Evolutionary conservation across 2,113 vertebrate genomes (phyloP), one percentile per base, ranked within the genome.

Genomic region (Lamprologus ornatipinnis): DNA sequence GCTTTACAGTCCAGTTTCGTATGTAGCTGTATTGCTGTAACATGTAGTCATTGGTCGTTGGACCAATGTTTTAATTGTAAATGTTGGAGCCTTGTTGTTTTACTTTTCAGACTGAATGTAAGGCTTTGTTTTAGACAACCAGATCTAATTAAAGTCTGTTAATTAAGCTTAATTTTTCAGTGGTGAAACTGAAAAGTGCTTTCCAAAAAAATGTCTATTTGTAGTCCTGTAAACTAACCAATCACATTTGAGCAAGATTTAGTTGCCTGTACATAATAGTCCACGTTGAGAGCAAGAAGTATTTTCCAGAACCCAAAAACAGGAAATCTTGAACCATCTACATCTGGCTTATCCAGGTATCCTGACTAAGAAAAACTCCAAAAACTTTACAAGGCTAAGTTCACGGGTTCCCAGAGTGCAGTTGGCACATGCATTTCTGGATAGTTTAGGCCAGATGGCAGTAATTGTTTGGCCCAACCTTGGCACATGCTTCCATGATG

Each of bases 341-440:
- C 35, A 70, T 42, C 3, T 14, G 65, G 0, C 40, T 0, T 23
- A 42, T 9, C n/a, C 13, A 0, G 37, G 5, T 73, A 73, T 45
- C 65, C 37, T 3, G 21, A 42, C 65, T 73, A 26, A 70, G 7
- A 70, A 70, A 42, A 70, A 23, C n/a, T 26, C 35, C 60, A 0
- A 65, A 42, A 70, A 1, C n/a, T 1, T 42, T 3, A 23, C 0
- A 37, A 26, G 0, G 37, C 65, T 70, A 23, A 42, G 1, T 42
- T 70, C 12, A 70, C 21, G 0, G 12, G n/a, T 70, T 70, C 4
- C 65, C 0, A 26, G 5, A 10, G 5, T 73, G 68, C 21, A 73
- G 13, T 6, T 45, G 21, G 21, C 11, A 0, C 21, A 26, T 73
- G 37, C 40, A 45, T 73, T 26, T 42, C 13, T 73, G 21, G 37